Base-by-base conservation (phyloP, 2,888 invertebrate genomes). In the Aricia artaxerxes region DNA sequence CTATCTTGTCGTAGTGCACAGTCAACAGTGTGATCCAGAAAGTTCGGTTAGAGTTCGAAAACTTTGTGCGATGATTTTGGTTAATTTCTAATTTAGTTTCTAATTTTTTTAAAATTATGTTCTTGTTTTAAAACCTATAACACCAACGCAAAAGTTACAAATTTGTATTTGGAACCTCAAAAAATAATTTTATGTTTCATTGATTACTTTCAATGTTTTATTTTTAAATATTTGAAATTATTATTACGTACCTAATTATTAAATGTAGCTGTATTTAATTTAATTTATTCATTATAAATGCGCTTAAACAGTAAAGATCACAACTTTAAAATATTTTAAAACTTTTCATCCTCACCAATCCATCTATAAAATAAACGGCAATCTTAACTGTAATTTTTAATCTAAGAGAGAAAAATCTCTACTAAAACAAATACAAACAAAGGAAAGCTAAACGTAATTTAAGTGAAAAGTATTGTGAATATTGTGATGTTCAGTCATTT, bases 1-100 rank as follows among this genome's bases (percentile, higher is more conserved):
- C 60, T 80, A 78, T 78, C 77, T 80, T 64, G 60, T 78, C 80
- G 81, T 82, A 78, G 79, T 69, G 72, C 24, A 72, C 40, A 13
- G n/a, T n/a, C n/a, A n/a, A n/a, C n/a, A n/a, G 40, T 53, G 78
- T 78, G 31, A 64, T 61, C 35, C 31, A 35, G 35, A 31, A 31
- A 35, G 73, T 44, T 44, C 40, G 44, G n/a, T 73, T 44, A 24
- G n/a, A 73, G n/a, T 73, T 31, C n/a, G 7, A 40, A 40, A 40
- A 44, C 40, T 73, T 73, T 73, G 31, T 73, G 73, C 44, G 73
- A 44, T 24, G n/a, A 6, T 44, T n/a, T 73, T 6, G 13, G 69
- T 69, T n/a, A n/a, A n/a, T n/a, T n/a, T n/a, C n/a, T n/a, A n/a
- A n/a, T n/a, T n/a, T n/a, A 69, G 69, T 13, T 38, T 38, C 5